Conservation (phyloP, 2,113 vertebrate genomes). For the Serinus canaria region DNA sequence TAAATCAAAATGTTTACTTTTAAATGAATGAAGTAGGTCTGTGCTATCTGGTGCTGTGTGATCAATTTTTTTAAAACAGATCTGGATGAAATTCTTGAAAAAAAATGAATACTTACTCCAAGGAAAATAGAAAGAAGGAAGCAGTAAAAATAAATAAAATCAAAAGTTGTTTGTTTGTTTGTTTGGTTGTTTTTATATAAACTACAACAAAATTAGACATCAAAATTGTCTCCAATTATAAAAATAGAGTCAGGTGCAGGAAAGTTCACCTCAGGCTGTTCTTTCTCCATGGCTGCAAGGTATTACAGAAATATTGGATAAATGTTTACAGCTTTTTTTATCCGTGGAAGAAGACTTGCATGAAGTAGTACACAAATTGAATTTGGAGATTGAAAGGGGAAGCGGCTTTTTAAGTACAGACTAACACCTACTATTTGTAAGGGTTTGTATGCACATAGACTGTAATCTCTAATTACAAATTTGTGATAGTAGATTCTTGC, state of each 20-base stretch:
- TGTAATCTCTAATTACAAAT: neutral
- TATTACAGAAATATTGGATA: neutral
- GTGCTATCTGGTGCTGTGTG: neutral
- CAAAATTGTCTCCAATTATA: neutral
- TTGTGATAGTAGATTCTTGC: neutral
- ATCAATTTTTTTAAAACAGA: neutral
- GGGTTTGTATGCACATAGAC: neutral
- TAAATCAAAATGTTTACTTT: neutral
- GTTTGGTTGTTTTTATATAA: neutral
- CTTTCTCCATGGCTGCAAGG: neutral
- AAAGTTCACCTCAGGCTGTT: neutral
- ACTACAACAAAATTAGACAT: neutral
- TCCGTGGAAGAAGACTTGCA: neutral
- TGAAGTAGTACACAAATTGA: neutral
- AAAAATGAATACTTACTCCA: neutral
- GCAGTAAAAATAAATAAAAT: neutral
- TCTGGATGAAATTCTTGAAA: neutral
- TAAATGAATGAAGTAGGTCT: neutral
- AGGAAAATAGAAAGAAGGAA: neutral
- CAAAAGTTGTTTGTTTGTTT: neutral
- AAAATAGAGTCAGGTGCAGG: neutral
- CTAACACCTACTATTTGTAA: neutral
- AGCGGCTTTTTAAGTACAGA: neutral
- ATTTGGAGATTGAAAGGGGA: neutral
- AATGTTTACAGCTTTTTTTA: neutral